These are phyloP conservation scores for Xiphophorus hellerii DNA, from an alignment of 2,113 vertebrate species.

Conservation along the genomic window DNA sequence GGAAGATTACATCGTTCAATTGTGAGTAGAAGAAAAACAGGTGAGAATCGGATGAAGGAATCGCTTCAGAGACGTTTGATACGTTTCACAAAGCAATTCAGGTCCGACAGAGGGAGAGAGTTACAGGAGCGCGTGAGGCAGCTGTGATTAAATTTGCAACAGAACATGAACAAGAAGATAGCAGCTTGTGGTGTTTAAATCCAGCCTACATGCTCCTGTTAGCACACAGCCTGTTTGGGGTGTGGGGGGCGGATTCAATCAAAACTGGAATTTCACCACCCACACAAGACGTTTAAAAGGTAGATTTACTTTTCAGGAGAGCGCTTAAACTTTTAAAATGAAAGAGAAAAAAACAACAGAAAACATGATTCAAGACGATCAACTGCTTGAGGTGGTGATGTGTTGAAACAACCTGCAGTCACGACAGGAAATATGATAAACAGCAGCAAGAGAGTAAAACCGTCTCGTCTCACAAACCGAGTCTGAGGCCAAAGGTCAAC, in stretches of 20 bases:
- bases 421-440: no score
- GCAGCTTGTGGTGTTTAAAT: conserved; percentile 1
- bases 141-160: conserved; percentile 20
- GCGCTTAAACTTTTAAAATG: not conserved
- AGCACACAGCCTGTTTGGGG: not conserved
- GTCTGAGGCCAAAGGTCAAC: no score
- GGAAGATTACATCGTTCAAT: not conserved
- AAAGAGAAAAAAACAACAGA: not conserved
- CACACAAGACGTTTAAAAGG: not conserved
- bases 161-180: conserved; percentile 12
- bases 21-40: not conserved
- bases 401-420: no score
- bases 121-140: conserved; percentile 2
- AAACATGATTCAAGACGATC: not conserved
- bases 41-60: not conserved
- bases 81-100: conserved; percentile 2
- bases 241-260: not conserved
- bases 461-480: no score
- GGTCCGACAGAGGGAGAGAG: not conserved
- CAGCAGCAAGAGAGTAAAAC: no score
- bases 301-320: not conserved
- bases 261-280: not conserved
- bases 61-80: not conserved
- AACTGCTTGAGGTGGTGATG: conserved; percentile 12
- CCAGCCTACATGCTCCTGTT: conserved; percentile 16